Conservation (phyloP, 2,113 vertebrate genomes). For the Apistogramma diplotaenia region DNA sequence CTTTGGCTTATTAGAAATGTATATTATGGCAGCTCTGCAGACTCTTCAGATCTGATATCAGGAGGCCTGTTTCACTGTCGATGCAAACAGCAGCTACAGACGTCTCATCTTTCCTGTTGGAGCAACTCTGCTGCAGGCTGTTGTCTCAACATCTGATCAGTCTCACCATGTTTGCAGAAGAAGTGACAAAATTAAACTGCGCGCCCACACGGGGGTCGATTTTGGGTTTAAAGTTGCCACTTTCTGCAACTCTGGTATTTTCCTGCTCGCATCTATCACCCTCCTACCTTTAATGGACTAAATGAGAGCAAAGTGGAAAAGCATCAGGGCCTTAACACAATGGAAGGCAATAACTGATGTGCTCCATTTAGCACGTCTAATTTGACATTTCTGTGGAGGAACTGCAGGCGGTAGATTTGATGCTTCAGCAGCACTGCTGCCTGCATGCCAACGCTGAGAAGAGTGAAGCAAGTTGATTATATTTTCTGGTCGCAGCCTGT, state of each 20-base stretch:
- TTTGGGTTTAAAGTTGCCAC: slow-evolving; percentile 2
- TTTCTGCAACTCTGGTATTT: not conserved
- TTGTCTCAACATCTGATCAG: slow-evolving; percentile 40
- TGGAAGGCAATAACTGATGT: slow-evolving; percentile 41
- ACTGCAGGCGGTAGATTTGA: slow-evolving; percentile 56
- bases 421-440: slow-evolving; percentile 26
- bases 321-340: slow-evolving; percentile 39
- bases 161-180: slow-evolving; percentile 14
- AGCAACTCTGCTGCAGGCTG: slow-evolving; percentile 20
- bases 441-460: slow-evolving; percentile 11
- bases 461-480: slow-evolving; percentile 23
- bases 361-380: slow-evolving; percentile 62
- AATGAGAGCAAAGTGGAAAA: slow-evolving; percentile 45
- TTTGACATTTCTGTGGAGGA: slow-evolving; percentile 60
- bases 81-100: not conserved
- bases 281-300: slow-evolving; percentile 38
- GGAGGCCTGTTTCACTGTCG: not conserved
- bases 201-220: not conserved
- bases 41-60: not conserved
- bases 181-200: slow-evolving; percentile 16
- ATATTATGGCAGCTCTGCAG: not conserved
- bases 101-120: slow-evolving; percentile 22
- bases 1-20: not conserved
- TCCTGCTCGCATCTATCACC: slow-evolving; percentile 26
- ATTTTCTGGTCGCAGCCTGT: slow-evolving; percentile 8